Base-by-base conservation (phyloP, 2,113 vertebrate species). In the Okapia johnstoni region DNA sequence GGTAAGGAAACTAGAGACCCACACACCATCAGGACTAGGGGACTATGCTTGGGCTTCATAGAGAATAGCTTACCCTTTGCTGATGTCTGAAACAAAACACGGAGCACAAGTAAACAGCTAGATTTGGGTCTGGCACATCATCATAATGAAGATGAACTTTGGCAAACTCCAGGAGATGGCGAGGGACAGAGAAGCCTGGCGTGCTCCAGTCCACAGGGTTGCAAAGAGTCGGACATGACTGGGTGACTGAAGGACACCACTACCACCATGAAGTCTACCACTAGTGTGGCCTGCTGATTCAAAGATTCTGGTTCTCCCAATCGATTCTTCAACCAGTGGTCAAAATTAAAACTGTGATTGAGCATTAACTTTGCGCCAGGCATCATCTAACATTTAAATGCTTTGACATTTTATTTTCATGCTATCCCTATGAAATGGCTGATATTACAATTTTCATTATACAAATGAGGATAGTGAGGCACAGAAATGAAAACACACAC, bases 1-100 rank as follows among this genome's bases (percentile, higher is more conserved):
- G 57, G 17, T 1, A 9, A 79, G 48, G 7, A 86, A 79, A 28
- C 81, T 2, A 30, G 26, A 76, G 50, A 33, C 3, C 9, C 4
- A 23, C 40, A 48, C 3, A 0, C 12, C 13, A 0, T 16, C 28
- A 40, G 43, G 48, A 33, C 15, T 4, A 30, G 15, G 10, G 13
- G 0, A 1, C 23, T 3, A 2, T 17, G 30, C 25, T 19, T 5
- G 6, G 33, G 50, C 21, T 5, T 52, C 50, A 43, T 0, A 1
- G 12, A 9, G 6, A 52, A 89, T 6, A 10, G 4, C 30, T 60
- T 48, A 30, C 40, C 70, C 4, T 40, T 61, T 46, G 57, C 40
- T 48, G 48, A 81, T 0, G 1, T 11, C 85, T 89, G 60, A 85
- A 60, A 86, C 66, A 73, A 81, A 60, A 55, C 6, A 58, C 2